Conservation (phyloP, 1,140 invertebrate species). For the Coelopa frigida region DNA sequence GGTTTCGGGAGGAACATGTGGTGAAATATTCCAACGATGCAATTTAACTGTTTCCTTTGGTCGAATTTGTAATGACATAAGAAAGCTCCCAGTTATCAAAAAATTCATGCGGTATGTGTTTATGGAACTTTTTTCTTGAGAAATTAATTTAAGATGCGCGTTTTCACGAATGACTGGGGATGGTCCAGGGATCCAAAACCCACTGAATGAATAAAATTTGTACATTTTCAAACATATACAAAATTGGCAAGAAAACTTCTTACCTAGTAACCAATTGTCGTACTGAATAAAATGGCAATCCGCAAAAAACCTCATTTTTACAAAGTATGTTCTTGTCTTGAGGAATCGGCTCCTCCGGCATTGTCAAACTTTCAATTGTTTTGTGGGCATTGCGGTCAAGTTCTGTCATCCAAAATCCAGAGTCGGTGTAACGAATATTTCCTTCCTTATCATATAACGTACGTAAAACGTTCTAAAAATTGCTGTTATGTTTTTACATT, state of each 20-base stretch:
- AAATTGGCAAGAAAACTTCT: not conserved
- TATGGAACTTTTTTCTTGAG: slow-evolving; percentile 15
- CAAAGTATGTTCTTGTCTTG: slow-evolving; percentile 41
- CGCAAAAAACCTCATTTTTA: slow-evolving; percentile 48
- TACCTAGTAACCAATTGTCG: slow-evolving; percentile 46
- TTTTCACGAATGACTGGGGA: slow-evolving; percentile 27
- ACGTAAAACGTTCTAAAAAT: slow-evolving; percentile 50
- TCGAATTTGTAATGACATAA: slow-evolving; percentile 28
- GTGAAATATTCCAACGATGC: slow-evolving; percentile 26
- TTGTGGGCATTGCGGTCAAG: slow-evolving; percentile 49
- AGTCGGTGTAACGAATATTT: slow-evolving; percentile 43
- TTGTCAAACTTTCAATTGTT: slow-evolving; percentile 41
- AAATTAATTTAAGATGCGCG: slow-evolving; percentile 20
- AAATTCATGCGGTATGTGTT: slow-evolving; percentile 22
- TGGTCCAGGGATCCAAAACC: slow-evolving; percentile 34
- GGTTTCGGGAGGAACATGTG: slow-evolving; percentile 15
- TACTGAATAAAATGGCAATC: slow-evolving; percentile 50
- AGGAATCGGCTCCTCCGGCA: slow-evolving; percentile 31
- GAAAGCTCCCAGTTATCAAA: slow-evolving; percentile 29
- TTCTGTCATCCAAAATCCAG: slow-evolving; percentile 52
- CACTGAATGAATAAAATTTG: slow-evolving; percentile 15
- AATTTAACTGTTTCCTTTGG: slow-evolving; percentile 24
- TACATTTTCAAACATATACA: too few relatives aligned
- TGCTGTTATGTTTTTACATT: too few relatives aligned
- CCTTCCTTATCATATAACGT: slow-evolving; percentile 45